Conservation (phyloP, 1,140 invertebrate species). For the Caerostris darwini region DNA sequence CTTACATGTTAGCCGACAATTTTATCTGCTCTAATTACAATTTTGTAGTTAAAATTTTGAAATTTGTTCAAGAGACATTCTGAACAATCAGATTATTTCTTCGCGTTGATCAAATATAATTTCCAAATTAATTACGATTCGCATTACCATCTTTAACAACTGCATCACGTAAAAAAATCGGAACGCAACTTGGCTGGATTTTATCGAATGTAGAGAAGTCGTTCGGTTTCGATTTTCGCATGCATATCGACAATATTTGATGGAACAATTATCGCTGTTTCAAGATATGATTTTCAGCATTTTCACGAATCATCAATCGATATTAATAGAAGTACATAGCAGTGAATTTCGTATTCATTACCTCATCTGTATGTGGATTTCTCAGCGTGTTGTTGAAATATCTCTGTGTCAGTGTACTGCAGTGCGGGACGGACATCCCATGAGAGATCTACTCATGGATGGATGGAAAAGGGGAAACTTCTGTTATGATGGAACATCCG, state of each 20-base stretch:
- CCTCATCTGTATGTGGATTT: neutral
- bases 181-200: neutral
- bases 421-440: too few species aligned
- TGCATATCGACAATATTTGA: slow-evolving; percentile 24
- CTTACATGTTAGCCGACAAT: too few species aligned
- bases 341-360: neutral
- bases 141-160: neutral
- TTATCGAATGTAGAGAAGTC: neutral
- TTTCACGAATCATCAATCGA: neutral
- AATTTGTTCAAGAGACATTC: too few species aligned
- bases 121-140: neutral
- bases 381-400: too few species aligned
- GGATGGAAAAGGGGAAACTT: too few species aligned
- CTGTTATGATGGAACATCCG: too few species aligned
- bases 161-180: neutral
- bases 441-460: too few species aligned
- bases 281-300: neutral
- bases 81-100: too few species aligned
- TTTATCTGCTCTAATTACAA: too few species aligned
- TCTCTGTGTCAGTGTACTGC: too few species aligned
- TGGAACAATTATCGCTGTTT: neutral
- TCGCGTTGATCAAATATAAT: too few species aligned
- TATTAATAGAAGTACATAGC: neutral
- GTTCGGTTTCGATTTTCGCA: slow-evolving; percentile 8
- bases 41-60: too few species aligned